Evolutionary conservation across 2,888 invertebrate genomes (phyloP).

Genomic region (Sarcophaga variegata): DNA sequence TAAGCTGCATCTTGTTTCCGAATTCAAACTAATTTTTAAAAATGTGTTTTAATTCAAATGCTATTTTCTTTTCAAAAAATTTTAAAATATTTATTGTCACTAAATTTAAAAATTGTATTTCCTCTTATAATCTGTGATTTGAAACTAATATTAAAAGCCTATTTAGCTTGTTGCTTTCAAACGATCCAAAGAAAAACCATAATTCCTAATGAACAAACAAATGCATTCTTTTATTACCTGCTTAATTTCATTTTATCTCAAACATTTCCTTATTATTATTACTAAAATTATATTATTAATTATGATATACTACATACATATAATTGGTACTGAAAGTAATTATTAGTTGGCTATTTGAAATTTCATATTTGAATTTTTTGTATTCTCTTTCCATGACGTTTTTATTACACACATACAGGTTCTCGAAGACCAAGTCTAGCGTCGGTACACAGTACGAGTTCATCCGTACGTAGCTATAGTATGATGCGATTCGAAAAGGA

Average conservation of each 20-base stretch:
- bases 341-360: constrained; percentile 31
- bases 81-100: constrained; percentile 25
- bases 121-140: constrained; percentile 19
- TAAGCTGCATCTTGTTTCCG: constrained; percentile 55
- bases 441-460: constrained; percentile 92
- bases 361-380: constrained; percentile 29
- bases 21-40: not conserved
- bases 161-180: constrained; percentile 52
- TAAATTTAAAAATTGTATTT: constrained; percentile 30
- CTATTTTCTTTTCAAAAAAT: constrained; percentile 15
- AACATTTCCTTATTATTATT: constrained; percentile 17
- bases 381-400: constrained; percentile 37
- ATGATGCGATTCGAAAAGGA: constrained; percentile 90
- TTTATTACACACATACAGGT: constrained; percentile 83
- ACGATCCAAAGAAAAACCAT: not conserved
- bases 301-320: not conserved
- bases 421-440: constrained; percentile 94
- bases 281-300: not conserved
- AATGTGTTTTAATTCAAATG: not conserved
- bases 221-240: constrained; percentile 38
- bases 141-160: not conserved
- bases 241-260: constrained; percentile 45
- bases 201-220: constrained; percentile 40
- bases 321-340: constrained; percentile 38
- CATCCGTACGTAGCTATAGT: constrained; percentile 92